These are phyloP conservation scores for Holacanthella duospinosa DNA, from an alignment of 2,888 invertebrate genomes.

Conservation along the genomic window DNA sequence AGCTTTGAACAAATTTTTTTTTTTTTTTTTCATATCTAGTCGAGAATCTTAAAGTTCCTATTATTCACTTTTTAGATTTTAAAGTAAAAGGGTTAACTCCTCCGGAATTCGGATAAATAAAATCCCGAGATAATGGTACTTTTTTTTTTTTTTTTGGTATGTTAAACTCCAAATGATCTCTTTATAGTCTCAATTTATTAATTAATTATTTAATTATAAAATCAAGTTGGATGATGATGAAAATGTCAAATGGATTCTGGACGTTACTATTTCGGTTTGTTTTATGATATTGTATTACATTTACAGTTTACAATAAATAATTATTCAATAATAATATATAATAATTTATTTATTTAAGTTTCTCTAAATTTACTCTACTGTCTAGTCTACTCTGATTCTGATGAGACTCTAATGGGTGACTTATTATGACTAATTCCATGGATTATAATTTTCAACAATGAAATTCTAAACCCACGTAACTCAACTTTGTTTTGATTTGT, in stretches of 20 bases:
- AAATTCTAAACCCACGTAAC: too few species aligned
- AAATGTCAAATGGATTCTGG: background rate
- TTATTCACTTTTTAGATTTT: background rate
- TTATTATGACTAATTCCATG: too few species aligned
- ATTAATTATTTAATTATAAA: constrained; percentile 1
- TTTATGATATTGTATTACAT: too few species aligned
- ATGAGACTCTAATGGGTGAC: too few species aligned
- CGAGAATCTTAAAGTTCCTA: constrained; percentile 3
- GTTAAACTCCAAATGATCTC: constrained; percentile 6
- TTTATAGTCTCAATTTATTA: background rate
- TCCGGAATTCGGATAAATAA: too few species aligned
- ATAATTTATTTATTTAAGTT: background rate
- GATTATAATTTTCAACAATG: too few species aligned
- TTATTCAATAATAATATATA: background rate
- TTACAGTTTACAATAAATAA: background rate
- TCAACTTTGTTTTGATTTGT: too few species aligned
- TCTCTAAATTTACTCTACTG: background rate
- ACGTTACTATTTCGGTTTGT: too few species aligned
- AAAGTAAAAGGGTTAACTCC: too few species aligned
- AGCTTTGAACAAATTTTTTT: background rate
- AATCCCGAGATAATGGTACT: too few species aligned
- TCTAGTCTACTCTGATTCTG: too few species aligned
- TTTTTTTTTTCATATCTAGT: constrained; percentile 2
- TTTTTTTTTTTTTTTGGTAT: background rate
- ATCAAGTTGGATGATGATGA: background rate